Base-by-base conservation (phyloP, 30 jellyfish, hydroid and myxozoan species). In the Chrysaora quinquecirrha region DNA sequence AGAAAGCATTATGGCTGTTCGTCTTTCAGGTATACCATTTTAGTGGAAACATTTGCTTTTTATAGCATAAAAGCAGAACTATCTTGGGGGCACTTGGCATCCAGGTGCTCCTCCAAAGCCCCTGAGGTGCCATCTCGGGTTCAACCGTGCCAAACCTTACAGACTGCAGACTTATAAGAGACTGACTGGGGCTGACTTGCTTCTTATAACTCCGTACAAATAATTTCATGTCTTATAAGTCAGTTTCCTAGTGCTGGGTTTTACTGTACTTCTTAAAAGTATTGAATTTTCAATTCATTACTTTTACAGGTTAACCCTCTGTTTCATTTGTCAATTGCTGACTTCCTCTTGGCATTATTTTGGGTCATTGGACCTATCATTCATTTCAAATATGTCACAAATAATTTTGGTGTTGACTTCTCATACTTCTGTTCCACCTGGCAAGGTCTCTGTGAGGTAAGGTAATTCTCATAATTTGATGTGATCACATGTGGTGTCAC, bases 241-340 rank as follows among this genome's bases (percentile, higher is more conserved):
- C n/a, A n/a, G n/a, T n/a, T n/a, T n/a, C n/a, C n/a, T n/a, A n/a
- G n/a, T n/a, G n/a, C n/a, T n/a, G n/a, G n/a, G n/a, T n/a, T n/a
- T n/a, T n/a, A n/a, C n/a, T n/a, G n/a, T n/a, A n/a, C n/a, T n/a
- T n/a, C n/a, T n/a, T n/a, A n/a, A n/a, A n/a, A n/a, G n/a, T n/a
- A n/a, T n/a, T n/a, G n/a, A n/a, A n/a, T n/a, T n/a, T n/a, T n/a
- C n/a, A n/a, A n/a, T n/a, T n/a, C n/a, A n/a, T n/a, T n/a, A n/a
- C 4, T 7, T 84, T 58, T 43, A 1, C 75, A 91, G 96, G 85
- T 91, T 3, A 62, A 48, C 20, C 96, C 98, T 10, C 61, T 91
- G 21, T 82, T 91, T 35, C 98, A 91, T 67, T 86, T 91, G 56
- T 70, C 98, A 52, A 76, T 85, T 24, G 98, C 98, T 14, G 98